These are phyloP conservation scores for Lacanobia wlatinum DNA, from an alignment of 2,888 invertebrate species.

Conservation along the genomic window DNA sequence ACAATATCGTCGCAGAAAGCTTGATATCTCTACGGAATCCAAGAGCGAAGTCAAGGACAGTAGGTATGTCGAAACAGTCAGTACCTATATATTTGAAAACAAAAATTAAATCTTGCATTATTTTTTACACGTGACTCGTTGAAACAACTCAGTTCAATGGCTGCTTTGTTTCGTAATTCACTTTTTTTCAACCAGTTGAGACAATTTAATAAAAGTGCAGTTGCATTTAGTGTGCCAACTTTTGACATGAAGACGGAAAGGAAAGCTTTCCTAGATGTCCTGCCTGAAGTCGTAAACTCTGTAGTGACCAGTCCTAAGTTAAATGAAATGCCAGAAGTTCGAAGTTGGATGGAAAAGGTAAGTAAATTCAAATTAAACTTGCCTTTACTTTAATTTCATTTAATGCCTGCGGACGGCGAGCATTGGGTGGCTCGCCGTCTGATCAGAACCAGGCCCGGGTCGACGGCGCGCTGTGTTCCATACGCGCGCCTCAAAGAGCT, in stretches of 20 bases:
- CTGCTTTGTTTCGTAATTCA: constrained; percentile 9
- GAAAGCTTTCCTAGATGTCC: constrained; percentile 23
- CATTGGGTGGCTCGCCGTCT: no score
- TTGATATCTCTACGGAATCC: no score
- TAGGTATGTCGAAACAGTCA: not conserved
- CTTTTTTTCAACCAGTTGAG: constrained; percentile 22
- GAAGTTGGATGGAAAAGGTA: constrained; percentile 46
- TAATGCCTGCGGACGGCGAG: no score
- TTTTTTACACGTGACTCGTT: not conserved
- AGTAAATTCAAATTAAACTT: not conserved
- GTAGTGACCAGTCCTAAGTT: constrained; percentile 40
- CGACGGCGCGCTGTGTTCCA: no score
- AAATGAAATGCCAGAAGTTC: constrained; percentile 36
- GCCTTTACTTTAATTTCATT: no score
- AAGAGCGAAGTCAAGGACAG: no score
- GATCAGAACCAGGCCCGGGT: no score
- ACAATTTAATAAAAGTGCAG: constrained; percentile 15
- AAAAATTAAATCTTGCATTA: not conserved
- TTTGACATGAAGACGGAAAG: constrained; percentile 31
- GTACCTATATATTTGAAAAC: not conserved
- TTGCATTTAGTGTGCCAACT: constrained; percentile 5
- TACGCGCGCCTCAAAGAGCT: no score
- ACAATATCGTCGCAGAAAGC: no score
- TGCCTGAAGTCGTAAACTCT: constrained; percentile 42
- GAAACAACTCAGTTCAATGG: constrained; percentile 15